Evolutionary conservation across 2,113 vertebrate species (phyloP), one percentile per base, ranked within the genome.

Genomic region (Acrocephalus arundinaceus): DNA sequence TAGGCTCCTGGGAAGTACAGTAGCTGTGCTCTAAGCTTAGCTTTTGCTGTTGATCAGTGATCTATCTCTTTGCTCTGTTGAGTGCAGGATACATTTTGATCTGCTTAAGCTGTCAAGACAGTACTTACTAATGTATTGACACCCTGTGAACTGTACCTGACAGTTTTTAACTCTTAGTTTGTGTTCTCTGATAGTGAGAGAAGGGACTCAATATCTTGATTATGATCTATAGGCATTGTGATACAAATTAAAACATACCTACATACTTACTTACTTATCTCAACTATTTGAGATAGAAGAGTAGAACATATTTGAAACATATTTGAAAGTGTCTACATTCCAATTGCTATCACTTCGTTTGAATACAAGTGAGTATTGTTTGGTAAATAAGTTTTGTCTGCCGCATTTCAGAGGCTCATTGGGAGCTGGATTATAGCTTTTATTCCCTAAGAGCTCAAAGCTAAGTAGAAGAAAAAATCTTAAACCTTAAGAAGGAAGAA

Each of bases 341-440:
- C 84, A 90, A 46, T 11, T 86, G n/a, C 33, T 93, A 37, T 93
- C 19, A 8, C 13, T 87, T 89, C 51, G 23, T 85, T 95, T 35
- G 48, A 66, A n/a, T 85, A 62, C 58, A 55, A 72, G 37, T 72
- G 52, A 76, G 21, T 66, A 43, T 73, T 87, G 10, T 92, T 90
- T 93, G 58, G 55, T 93, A 90, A 93, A 77, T 80, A 57, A 35
- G 5, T 86, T 94, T 75, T 83, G 46, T 83, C 75, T 85, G 51
- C n/a, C 54, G 23, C 30, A 20, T 94, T 91, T 88, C 59, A 83
- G 75, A 45, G 59, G 23, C 35, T 93, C 24, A 11, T 80, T 39
- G 28, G 35, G 24, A 67, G 35, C 33, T 49, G 14, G 46, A 27
- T 68, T 85, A 75, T n/a, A 43, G 43, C 43, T 62, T 85, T 72